phyloP scores from a whole-genome alignment of 1,140 invertebrate species.

The Drosophila serrata region DNA sequence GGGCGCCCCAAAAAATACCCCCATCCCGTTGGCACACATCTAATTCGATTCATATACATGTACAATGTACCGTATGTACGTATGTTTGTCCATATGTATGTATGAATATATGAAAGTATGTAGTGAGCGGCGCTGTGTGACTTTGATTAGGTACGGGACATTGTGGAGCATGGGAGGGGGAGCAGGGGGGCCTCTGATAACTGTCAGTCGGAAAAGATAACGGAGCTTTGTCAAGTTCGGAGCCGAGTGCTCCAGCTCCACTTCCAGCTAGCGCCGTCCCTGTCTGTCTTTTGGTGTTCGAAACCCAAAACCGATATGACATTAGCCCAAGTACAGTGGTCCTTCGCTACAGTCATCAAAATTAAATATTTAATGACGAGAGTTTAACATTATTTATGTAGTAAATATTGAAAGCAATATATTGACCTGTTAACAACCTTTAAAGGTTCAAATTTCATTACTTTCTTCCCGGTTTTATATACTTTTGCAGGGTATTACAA shows the following conservation, averaged over 20 bases:
- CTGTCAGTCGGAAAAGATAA: constrained; percentile 66
- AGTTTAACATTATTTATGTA: not conserved
- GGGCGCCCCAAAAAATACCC: constrained; percentile 17
- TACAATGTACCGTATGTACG: constrained; percentile 9
- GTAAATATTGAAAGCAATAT: not conserved
- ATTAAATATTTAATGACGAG: not conserved
- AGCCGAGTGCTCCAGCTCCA: constrained; percentile 50
- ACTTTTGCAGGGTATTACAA: no score
- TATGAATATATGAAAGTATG: constrained; percentile 1
- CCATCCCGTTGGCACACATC: constrained; percentile 40
- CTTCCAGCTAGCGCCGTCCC: constrained; percentile 5
- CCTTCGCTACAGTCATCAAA: not conserved
- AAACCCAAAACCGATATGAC: constrained; percentile 65
- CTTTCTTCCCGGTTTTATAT: no score
- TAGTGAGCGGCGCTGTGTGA: constrained; percentile 21
- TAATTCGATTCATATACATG: constrained; percentile 52
- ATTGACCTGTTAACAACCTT: not conserved
- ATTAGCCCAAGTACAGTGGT: constrained; percentile 63
- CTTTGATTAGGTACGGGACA: constrained; percentile 50
- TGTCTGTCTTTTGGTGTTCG: constrained; percentile 35
- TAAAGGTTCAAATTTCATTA: no score
- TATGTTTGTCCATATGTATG: not conserved
- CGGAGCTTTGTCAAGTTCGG: constrained; percentile 65
- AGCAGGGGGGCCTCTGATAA: constrained; percentile 40
- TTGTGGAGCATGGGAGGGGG: not conserved